phyloP scores from a whole-genome alignment of 1,140 invertebrate genomes.

The Drosophila lacertosa region DNA sequence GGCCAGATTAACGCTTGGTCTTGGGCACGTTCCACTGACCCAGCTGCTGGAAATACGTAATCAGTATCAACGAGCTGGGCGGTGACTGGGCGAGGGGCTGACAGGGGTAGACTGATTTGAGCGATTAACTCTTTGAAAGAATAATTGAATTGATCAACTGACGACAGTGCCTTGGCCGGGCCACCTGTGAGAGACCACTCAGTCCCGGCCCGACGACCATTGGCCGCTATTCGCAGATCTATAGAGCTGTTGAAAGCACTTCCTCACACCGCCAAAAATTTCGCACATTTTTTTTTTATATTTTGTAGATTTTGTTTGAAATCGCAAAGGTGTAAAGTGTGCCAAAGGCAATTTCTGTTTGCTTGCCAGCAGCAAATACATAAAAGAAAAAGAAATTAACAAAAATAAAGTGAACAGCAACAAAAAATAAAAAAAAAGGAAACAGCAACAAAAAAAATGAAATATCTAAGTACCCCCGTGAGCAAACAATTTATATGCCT shows the following conservation, averaged over 20 bases:
- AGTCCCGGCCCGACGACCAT: slow-evolving; percentile 17
- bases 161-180: slow-evolving; percentile 48
- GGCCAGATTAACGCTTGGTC: slow-evolving; percentile 29
- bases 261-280: slow-evolving; percentile 55
- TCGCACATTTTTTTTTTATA: slow-evolving; percentile 51
- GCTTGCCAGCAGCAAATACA: slow-evolving; percentile 37
- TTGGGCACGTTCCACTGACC: slow-evolving; percentile 58
- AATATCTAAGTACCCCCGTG: slow-evolving; percentile 25
- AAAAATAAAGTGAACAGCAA: slow-evolving; percentile 11
- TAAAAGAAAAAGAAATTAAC: slow-evolving; percentile 30
- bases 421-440: slow-evolving; percentile 20
- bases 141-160: slow-evolving; percentile 52
- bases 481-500: slow-evolving; percentile 49
- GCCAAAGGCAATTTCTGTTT: slow-evolving; percentile 64
- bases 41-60: slow-evolving; percentile 9
- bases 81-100: slow-evolving; percentile 2
- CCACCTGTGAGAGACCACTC: slow-evolving; percentile 45
- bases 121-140: slow-evolving; percentile 48
- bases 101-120: slow-evolving; percentile 22
- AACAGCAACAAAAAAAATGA: slow-evolving; percentile 21
- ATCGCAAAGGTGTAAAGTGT: slow-evolving; percentile 71
- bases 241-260: slow-evolving; percentile 65
- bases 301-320: too few relatives aligned
- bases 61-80: background rate
- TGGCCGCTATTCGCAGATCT: slow-evolving; percentile 12